These are phyloP conservation scores for Carcharodon carcharias DNA, from an alignment of 2,797 vertebrate species.

Conservation along the genomic window DNA sequence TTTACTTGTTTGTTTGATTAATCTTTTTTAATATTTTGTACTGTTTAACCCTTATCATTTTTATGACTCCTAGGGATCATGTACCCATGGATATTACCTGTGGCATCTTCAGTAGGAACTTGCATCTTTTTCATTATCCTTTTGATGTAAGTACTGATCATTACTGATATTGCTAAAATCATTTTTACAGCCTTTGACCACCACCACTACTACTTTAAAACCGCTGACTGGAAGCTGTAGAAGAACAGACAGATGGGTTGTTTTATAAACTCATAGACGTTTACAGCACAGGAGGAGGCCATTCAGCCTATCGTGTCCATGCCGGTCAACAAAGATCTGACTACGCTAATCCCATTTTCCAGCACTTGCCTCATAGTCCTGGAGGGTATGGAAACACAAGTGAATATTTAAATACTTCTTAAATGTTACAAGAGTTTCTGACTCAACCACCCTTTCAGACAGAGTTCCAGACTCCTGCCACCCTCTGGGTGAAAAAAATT, in stretches of 20 bases:
- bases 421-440: too few species aligned
- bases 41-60: neutral
- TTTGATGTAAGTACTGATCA: conserved; percentile 15
- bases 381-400: too few species aligned
- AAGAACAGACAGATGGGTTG: neutral
- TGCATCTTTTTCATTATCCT: conserved; percentile 17
- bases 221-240: neutral
- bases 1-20: neutral
- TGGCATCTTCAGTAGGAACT: conserved; percentile 17
- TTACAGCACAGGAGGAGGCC: too few species aligned
- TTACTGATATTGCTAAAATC: neutral
- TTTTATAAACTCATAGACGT: neutral
- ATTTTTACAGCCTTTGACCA: neutral
- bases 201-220: neutral
- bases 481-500: too few species aligned
- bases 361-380: too few species aligned
- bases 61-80: conserved; percentile 23
- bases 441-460: too few species aligned
- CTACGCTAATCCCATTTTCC: too few species aligned
- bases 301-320: too few species aligned
- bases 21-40: neutral
- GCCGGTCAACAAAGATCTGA: too few species aligned
- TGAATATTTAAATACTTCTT: too few species aligned
- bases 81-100: conserved; percentile 29
- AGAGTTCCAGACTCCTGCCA: too few species aligned